Base-by-base conservation (phyloP, 2,113 vertebrate species). In the Amphilophus citrinellus region DNA sequence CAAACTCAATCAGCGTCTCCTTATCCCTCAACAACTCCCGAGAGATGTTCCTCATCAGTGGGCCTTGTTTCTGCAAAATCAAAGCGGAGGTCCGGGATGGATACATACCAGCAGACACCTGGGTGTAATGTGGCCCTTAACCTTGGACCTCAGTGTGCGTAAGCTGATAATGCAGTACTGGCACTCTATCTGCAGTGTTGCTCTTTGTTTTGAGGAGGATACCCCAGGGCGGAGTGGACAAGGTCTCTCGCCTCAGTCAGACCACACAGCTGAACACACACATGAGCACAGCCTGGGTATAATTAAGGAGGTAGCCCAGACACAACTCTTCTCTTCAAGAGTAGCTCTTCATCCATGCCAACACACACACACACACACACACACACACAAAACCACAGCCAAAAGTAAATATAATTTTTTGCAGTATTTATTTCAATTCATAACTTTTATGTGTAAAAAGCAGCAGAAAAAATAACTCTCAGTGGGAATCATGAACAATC, bases 221-320 rank as follows among this genome's bases (percentile, higher is more conserved):
- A 89, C 78, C 87, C 86, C 20, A 17, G 91, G 73, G 89, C 79
- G 89, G 90, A 84, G 84, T 2, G 61, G 83, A 75, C 86, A 86
- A 80, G 90, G 89, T 93, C 91, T 87, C 79, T 90, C 92, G 86
- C 91, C 86, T 93, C 89, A 79, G 80, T 79, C 75, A 17, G 88
- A 80, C 78, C 88, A 82, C 91, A 77, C 94, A 96, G 94, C 94
- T 95, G 93, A 95, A 92, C 89, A 95, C 91, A 95, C 94, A 95
- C 94, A 95, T 22, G 79, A 88, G 44, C 76, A n/a, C 75, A 61
- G 79, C 76, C 90, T 94, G 94, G 87, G 86, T 91, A 84, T 80
- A 89, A 95, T 95, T 95, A 96, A 85, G 80, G 84, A 75, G 76
- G 86, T 24, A 79, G 84, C 17, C 17, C 18, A 32, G 47, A 56